phyloP scores from a whole-genome alignment of 2,113 vertebrate genomes.

The Vidua chalybeata region DNA sequence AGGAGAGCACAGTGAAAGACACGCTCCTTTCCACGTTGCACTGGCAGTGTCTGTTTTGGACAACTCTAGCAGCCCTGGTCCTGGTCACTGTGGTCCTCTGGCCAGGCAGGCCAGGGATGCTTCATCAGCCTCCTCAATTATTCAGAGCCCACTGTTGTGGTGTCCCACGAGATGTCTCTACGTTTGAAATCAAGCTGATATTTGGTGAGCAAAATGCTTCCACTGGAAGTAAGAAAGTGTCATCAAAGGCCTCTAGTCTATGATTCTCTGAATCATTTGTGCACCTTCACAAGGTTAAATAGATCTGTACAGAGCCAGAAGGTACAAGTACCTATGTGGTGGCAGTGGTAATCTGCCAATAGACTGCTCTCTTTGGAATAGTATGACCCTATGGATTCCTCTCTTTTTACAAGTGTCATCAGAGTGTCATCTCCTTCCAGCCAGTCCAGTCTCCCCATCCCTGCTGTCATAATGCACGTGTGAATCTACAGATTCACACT shows the following conservation, averaged over 20 bases:
- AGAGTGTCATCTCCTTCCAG: background rate
- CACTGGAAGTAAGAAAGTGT: background rate
- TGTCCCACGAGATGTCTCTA: background rate
- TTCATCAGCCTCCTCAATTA: background rate
- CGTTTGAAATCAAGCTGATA: background rate
- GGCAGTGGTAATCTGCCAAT: background rate
- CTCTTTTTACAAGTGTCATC: background rate
- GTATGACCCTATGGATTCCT: fast-evolving
- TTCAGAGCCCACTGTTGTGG: background rate
- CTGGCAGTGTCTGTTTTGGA: background rate
- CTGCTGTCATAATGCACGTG: fast-evolving
- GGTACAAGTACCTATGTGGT: background rate
- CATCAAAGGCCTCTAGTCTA: fast-evolving
- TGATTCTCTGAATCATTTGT: background rate
- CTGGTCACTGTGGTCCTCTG: background rate
- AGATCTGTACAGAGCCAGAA: background rate
- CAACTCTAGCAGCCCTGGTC: background rate
- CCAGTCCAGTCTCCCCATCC: background rate
- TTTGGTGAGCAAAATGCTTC: background rate
- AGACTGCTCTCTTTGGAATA: background rate
- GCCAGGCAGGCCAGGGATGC: background rate
- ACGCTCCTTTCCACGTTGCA: background rate
- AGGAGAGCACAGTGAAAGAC: background rate
- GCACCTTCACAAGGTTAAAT: background rate
- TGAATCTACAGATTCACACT: background rate